phyloP scores from a whole-genome alignment of 2,797 vertebrate species.

The Onychomys torridus region DNA sequence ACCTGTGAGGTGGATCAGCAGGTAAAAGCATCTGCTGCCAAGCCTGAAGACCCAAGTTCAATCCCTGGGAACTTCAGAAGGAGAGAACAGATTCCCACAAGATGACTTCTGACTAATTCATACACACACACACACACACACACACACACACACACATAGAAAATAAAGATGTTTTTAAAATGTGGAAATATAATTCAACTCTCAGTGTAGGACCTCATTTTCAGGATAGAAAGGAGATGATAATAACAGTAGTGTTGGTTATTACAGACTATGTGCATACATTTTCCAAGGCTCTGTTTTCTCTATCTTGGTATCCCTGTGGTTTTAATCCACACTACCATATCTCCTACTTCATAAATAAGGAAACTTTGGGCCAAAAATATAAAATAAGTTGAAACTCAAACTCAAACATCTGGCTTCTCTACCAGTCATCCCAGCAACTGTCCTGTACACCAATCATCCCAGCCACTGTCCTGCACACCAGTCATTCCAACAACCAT shows the following conservation, averaged over 20 bases:
- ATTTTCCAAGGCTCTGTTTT: not conserved
- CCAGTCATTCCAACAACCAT: too few relatives aligned
- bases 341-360: not conserved
- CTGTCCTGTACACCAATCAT: too few relatives aligned
- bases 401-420: not conserved
- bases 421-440: not conserved
- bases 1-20: not conserved
- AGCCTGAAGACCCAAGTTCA: not conserved
- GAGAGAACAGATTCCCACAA: not conserved
- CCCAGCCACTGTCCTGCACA: too few relatives aligned
- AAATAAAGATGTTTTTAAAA: not conserved
- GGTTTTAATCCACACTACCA: not conserved
- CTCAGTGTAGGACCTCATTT: not conserved
- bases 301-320: not conserved
- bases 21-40: not conserved
- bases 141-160: not conserved
- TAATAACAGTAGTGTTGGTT: not conserved
- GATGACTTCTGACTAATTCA: not conserved
- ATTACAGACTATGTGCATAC: not conserved
- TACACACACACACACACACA: not conserved
- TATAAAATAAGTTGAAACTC: not conserved
- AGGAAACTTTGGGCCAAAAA: not conserved
- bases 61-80: not conserved
- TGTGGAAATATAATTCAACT: not conserved
- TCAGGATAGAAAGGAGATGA: not conserved